Base-by-base conservation (phyloP, 2,888 invertebrate species). In the Ochropacha duplaris region DNA sequence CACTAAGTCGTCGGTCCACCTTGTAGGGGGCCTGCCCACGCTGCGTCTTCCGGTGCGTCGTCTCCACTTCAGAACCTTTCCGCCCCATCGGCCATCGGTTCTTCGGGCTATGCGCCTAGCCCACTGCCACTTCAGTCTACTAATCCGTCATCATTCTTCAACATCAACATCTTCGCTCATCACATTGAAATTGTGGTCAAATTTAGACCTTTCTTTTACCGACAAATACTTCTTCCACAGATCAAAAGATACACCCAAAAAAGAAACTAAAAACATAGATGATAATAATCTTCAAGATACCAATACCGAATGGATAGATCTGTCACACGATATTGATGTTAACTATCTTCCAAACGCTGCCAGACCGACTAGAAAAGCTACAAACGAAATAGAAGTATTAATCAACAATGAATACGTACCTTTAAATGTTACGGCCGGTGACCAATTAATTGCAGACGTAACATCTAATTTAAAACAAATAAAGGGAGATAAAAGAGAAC, bases 321-420 rank as follows among this genome's bases (percentile, higher is more conserved):
- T 92, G 0, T 81, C 90, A 0, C 88, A 86, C 56, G 93, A 93
- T 51, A 90, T 73, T 0, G 87, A 89, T 60, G 80, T 93, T 0
- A 93, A 93, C 74, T 79, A 84, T 57, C 68, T 84, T 1, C 72
- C 79, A 2, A 80, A 73, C 26, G 64, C 61, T 2, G 65, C 76
- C 12, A 76, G 74, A 66, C 76, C 82, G 0, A 78, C 81, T 0
- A 72, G 78, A 59, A 74, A 83, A 22, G 83, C 87, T 59, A 68
- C 62, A 3, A 70, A 79, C 11, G 82, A 90, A 49, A 76, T 89
- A 28, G 87, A 90, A 74, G 71, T 88, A 1, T 52, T 79, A 1
- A 54, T 72, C 4, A 71, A 82, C 9, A 66, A 83, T 49, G 79
- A 72, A 68, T 87, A 80, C n/a, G 12, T 31, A 31, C 6, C n/a